phyloP scores from a whole-genome alignment of 2,797 vertebrate genomes.

The Tragopan temminckii region DNA sequence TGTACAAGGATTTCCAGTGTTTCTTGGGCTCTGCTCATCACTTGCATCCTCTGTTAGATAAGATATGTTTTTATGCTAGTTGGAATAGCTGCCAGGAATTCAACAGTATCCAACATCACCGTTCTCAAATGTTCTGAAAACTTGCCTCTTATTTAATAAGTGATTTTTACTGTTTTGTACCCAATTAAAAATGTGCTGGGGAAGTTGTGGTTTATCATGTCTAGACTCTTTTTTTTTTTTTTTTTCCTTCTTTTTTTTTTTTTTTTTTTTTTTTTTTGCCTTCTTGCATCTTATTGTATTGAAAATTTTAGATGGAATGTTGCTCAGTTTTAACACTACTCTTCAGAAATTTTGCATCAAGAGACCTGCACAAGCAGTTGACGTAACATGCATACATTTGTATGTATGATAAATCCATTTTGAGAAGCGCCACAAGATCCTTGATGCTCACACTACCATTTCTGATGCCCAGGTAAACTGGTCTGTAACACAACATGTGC shows the following conservation, averaged over 20 bases:
- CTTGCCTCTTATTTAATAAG: not conserved
- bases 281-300: not conserved
- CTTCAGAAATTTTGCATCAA: not conserved
- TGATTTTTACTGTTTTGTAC: not conserved
- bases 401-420: not conserved
- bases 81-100: not conserved
- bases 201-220: not conserved
- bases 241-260: slow-evolving; percentile 21
- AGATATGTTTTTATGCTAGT: not conserved
- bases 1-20: not conserved
- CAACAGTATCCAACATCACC: not conserved
- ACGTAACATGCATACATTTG: not conserved
- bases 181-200: not conserved
- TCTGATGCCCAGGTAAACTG: not conserved
- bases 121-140: not conserved
- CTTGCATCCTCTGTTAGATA: not conserved
- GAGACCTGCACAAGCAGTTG: not conserved
- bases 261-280: not conserved
- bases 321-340: not conserved
- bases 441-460: not conserved
- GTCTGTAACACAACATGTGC: not conserved
- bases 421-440: not conserved
- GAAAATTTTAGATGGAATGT: not conserved
- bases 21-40: not conserved
- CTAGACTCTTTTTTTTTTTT: not conserved